A percentile compares a stretch with the other conserved stretches of the same genome.
Evolutionary conservation across 2,888 invertebrate genomes (phyloP).

Genomic region (Cinara cedri): DNA sequence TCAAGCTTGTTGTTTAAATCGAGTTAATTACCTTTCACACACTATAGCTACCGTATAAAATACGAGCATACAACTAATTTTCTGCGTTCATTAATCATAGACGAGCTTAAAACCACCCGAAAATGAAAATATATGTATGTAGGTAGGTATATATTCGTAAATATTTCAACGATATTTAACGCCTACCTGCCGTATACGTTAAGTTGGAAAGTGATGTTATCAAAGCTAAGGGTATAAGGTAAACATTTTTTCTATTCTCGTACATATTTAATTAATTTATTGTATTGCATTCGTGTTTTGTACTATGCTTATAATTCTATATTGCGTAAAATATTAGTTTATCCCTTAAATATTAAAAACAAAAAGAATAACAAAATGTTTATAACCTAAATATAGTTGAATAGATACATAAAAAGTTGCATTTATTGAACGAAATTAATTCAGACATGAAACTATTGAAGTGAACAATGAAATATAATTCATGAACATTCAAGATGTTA

Average conservation of each 20-base stretch:
- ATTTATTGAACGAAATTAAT: no score
- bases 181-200: neutral
- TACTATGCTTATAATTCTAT: no score
- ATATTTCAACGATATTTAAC: no score
- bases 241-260: neutral
- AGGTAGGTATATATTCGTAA: neutral
- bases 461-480: no score
- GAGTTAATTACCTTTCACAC: slow-evolving; percentile 30
- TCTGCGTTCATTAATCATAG: slow-evolving; percentile 27
- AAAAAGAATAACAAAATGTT: no score
- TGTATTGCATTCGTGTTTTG: no score
- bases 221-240: neutral
- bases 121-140: neutral
- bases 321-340: no score
- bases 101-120: neutral
- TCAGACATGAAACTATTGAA: no score
- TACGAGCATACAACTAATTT: neutral
- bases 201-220: neutral
- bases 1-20: neutral
- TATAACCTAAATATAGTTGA: no score
- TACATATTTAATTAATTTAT: slow-evolving; percentile 4
- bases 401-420: no score
- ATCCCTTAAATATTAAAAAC: no score
- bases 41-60: neutral
- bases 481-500: no score